Conservation (phyloP, 2,113 vertebrate genomes). For the Corynorhinus townsendii region DNA sequence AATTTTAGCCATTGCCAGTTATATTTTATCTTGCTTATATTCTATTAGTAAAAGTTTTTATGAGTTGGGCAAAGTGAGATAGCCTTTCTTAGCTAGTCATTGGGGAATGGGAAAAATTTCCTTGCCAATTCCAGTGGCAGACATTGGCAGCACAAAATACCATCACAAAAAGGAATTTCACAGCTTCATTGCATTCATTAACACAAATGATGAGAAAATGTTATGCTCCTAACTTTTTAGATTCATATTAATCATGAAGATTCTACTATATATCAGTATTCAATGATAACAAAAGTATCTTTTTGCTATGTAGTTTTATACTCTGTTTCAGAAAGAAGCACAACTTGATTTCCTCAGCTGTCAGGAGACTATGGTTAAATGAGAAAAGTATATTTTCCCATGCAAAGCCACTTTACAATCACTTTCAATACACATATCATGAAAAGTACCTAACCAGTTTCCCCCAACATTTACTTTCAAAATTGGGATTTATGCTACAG, state of each 20-base stretch:
- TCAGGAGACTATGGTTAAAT: not conserved
- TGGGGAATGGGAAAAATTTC: not conserved
- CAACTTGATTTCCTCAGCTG: not conserved
- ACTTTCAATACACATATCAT: not conserved
- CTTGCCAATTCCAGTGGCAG: not conserved
- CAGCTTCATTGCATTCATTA: not conserved
- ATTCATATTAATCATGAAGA: not conserved
- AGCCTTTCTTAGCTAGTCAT: not conserved
- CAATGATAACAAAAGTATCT: not conserved
- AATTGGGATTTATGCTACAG: not conserved
- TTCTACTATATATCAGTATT: not conserved
- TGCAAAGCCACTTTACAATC: not conserved
- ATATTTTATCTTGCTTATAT: constrained; percentile 25
- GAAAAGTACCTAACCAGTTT: not conserved
- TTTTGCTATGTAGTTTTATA: not conserved
- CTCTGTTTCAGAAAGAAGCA: not conserved
- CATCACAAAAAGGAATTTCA: not conserved
- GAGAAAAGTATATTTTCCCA: not conserved
- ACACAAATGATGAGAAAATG: not conserved
- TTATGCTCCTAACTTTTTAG: not conserved
- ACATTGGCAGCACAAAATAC: not conserved
- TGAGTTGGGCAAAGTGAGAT: not conserved
- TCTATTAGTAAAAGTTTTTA: not conserved
- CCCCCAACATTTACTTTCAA: not conserved
- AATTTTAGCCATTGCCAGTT: constrained; percentile 11